Percentiles rank a stretch among this genome's conserved stretches.
Conservation (phyloP, 2,113 vertebrate species). For the Uropsilus gracilis region DNA sequence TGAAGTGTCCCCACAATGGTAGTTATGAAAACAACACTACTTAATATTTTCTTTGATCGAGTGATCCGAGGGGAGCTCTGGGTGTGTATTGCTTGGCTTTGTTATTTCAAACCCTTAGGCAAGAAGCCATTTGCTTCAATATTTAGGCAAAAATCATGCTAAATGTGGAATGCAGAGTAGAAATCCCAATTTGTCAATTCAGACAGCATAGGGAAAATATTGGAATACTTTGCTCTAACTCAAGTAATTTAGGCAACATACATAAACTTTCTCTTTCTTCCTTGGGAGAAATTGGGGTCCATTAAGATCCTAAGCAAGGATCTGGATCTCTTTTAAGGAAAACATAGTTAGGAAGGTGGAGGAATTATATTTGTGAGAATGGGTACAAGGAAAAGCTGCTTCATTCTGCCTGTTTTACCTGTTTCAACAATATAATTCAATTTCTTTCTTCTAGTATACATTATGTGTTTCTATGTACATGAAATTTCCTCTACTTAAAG, state of each 20-base stretch:
- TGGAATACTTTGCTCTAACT: slow-evolving; percentile 69
- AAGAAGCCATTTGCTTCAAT: slow-evolving; percentile 82
- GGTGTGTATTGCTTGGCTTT: slow-evolving; percentile 81
- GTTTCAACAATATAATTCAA: not conserved
- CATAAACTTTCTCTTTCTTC: slow-evolving; percentile 3
- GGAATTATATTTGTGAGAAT: not conserved
- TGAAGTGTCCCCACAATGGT: slow-evolving; percentile 81
- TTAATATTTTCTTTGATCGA: slow-evolving; percentile 87
- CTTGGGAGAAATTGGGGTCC: slow-evolving; percentile 44
- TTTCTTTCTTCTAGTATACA: not conserved
- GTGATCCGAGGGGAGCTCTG: slow-evolving; percentile 82
- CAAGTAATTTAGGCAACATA: slow-evolving; percentile 50
- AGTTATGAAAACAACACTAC: slow-evolving; percentile 83
- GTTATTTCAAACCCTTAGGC: slow-evolving; percentile 86
- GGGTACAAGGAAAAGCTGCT: not conserved
- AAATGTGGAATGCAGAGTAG: slow-evolving; percentile 19
- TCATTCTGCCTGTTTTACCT: not conserved
- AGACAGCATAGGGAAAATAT: slow-evolving; percentile 75
- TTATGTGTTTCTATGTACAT: not conserved
- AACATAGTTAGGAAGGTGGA: not conserved
- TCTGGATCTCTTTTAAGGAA: not conserved
- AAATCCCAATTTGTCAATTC: slow-evolving; percentile 86
- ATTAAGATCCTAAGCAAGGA: slow-evolving; percentile 12
- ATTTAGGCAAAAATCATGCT: slow-evolving; percentile 78
- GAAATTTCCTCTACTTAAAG: not conserved